phyloP scores from a whole-genome alignment of 1,140 invertebrate species.

The Tetramorium parvispinum region DNA sequence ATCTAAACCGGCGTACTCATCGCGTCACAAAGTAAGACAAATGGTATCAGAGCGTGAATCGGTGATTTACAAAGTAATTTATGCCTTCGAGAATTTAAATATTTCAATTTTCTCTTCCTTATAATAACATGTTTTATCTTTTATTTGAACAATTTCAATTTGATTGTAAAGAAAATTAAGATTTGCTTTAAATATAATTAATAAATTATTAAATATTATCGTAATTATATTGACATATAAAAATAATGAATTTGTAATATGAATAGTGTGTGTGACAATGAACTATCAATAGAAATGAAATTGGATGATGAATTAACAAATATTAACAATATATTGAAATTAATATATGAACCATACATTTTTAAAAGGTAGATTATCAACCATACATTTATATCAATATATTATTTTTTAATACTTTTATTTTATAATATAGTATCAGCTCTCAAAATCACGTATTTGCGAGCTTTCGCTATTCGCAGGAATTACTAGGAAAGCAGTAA shows the following conservation, averaged over 20 bases:
- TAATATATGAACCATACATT: neutral
- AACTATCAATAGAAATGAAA: neutral
- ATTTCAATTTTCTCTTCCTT: neutral
- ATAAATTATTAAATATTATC: neutral
- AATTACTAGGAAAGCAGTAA: neutral
- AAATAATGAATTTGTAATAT: neutral
- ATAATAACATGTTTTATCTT: neutral
- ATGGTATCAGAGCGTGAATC: neutral
- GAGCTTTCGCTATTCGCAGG: neutral
- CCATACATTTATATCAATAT: neutral
- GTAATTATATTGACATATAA: neutral
- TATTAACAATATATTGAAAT: neutral
- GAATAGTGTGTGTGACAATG: neutral
- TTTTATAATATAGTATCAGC: neutral
- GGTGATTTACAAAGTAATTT: slow-evolving; percentile 8
- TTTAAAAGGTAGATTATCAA: neutral
- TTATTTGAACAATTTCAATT: neutral
- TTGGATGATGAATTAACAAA: neutral
- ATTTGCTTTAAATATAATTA: neutral
- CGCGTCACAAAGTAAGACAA: slow-evolving; percentile 20
- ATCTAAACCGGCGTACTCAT: slow-evolving; percentile 5
- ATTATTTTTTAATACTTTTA: neutral
- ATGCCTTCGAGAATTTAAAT: neutral
- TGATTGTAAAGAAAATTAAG: neutral
- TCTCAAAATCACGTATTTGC: neutral